Conservation (phyloP, 2,797 vertebrate species). For the Philypnodon macrostomus region DNA sequence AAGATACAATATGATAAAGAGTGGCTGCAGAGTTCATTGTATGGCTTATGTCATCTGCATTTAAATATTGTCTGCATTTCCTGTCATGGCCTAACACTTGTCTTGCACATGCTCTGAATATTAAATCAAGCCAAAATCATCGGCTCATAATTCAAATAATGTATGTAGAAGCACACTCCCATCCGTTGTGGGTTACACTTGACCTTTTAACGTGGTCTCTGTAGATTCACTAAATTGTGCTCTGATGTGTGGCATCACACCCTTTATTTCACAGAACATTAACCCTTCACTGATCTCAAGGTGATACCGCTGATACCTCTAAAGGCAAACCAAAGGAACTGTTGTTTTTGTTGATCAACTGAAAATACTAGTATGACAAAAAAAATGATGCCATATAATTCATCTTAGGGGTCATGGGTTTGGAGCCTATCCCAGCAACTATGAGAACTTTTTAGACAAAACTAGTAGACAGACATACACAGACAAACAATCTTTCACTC, state of each 20-base stretch:
- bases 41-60: not conserved
- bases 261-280: constrained; percentile 35
- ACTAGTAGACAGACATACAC: too few relatives aligned
- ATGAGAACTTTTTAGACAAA: too few relatives aligned
- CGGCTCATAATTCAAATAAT: constrained; percentile 32
- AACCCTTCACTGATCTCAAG: constrained; percentile 18
- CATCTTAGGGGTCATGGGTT: too few relatives aligned
- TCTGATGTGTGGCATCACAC: constrained; percentile 36
- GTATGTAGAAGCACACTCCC: constrained; percentile 20
- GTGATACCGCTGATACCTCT: not conserved
- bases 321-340: constrained; percentile 14
- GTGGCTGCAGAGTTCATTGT: too few relatives aligned
- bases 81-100: not conserved
- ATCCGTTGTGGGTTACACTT: constrained; percentile 11
- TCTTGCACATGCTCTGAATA: not conserved
- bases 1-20: too few relatives aligned
- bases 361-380: constrained; percentile 7
- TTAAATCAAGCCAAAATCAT: constrained; percentile 24
- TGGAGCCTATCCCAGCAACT: too few relatives aligned
- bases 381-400: too few relatives aligned
- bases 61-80: too few relatives aligned
- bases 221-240: constrained; percentile 28
- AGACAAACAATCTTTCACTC: too few relatives aligned
- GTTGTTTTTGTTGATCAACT: constrained; percentile 19
- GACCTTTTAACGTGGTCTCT: constrained; percentile 42